Base-by-base conservation (phyloP, 2,888 invertebrate species). In the Sclerodermus sp. region DNA sequence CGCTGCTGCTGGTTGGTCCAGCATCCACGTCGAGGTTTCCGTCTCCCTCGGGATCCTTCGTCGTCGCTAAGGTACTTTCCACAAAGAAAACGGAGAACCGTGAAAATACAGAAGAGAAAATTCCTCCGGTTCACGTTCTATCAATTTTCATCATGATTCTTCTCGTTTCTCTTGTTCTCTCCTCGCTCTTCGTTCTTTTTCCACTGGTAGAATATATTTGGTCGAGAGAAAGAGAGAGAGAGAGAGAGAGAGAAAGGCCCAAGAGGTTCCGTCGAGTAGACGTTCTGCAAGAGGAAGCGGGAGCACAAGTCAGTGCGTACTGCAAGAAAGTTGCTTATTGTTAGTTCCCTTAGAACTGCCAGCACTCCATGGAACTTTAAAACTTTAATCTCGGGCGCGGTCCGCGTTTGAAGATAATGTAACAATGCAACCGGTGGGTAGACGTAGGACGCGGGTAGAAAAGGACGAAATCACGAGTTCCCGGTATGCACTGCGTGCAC, bases 311-410 rank as follows among this genome's bases (percentile, higher is more conserved):
- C 30, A 41, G 34, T 34, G 37, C 40, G 40, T 44, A 47, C 43
- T 41, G 13, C 23, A 36, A 47, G 43, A 53, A 45, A 29, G 29
- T n/a, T n/a, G 47, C 45, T 45, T 48, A 44, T 49, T 45, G 43
- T 39, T 39, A 14, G 41, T 34, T 41, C 30, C 41, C 36, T 13
- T n/a, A 18, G 13, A 0, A 16, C 15, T 10, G 8, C n/a, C n/a
- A 23, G 23, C 8, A 57, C 52, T 55, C 53, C 54, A 55, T 60
- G 58, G 60, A 62, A 65, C 65, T 67, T 68, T 62, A 63, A 70
- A 70, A 70, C 64, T 67, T 68, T 68, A 70, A 66, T 64, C 67
- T 62, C 64, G 66, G 62, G 23, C 3, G 23, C 65, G 64, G 66
- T 67, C 66, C 67, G 58, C 53, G 66, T 49, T 57, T 58, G 64